These are phyloP conservation scores for Drosophila borealis DNA, from an alignment of 2,888 invertebrate species.

Conservation along the genomic window DNA sequence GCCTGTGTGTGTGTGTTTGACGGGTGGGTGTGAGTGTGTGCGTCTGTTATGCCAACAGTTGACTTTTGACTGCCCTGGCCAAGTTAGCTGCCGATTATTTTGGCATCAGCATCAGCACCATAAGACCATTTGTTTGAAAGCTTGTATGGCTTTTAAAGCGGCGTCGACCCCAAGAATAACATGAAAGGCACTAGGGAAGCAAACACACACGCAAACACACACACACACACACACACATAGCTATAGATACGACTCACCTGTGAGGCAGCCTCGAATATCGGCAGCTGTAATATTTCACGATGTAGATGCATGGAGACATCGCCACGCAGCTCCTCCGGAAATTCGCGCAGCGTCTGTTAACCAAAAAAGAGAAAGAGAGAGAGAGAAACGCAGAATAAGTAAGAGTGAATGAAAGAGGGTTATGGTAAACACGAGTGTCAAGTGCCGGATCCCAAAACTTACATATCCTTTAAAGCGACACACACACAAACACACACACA, in stretches of 20 bases:
- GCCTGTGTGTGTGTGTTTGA: conserved; percentile 1
- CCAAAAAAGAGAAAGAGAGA: conserved; percentile 15
- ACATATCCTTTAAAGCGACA: conserved; percentile 43
- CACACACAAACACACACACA: conserved; percentile 8
- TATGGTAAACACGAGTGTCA: conserved; percentile 46
- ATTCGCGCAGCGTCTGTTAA: conserved; percentile 94
- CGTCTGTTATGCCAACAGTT: conserved; percentile 57
- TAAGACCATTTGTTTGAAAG: conserved; percentile 59
- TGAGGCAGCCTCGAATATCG: conserved; percentile 97
- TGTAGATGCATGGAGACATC: conserved; percentile 98
- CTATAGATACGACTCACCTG: conserved; percentile 85
- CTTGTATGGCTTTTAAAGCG: conserved; percentile 62
- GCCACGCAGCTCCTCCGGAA: conserved; percentile 97
- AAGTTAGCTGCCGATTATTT: conserved; percentile 65
- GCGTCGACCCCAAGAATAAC: conserved; percentile 28
- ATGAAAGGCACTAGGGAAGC: conserved; percentile 49
- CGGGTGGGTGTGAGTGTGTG: conserved; percentile 2
- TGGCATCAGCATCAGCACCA: conserved; percentile 45
- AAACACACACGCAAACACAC: conserved; percentile 1
- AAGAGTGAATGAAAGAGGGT: conserved; percentile 6
- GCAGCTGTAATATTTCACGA: conserved; percentile 96
- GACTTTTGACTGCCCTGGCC: conserved; percentile 64
- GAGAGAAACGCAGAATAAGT: conserved; percentile 2
- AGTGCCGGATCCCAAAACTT: conserved; percentile 41
- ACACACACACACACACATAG: background rate